Evolutionary conservation across 2,888 invertebrate species (phyloP).

Genomic region (Drosophila acutilabella): DNA sequence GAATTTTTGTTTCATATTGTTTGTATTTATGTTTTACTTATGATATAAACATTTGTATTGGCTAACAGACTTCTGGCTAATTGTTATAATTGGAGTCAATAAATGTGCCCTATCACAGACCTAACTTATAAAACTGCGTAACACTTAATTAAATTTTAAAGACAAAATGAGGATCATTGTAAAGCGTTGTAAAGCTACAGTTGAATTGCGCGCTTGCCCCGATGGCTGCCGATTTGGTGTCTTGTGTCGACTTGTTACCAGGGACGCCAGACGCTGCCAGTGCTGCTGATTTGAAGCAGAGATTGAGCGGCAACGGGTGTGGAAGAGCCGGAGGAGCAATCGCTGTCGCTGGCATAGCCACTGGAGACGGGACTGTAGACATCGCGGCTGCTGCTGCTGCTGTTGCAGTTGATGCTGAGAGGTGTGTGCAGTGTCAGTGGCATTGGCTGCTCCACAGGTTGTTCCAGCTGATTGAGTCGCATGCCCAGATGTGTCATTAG

Average conservation of each 20-base stretch:
- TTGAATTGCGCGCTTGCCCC: conserved; percentile 69
- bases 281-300: conserved; percentile 73
- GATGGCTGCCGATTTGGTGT: conserved; percentile 9
- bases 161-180: conserved; percentile 75
- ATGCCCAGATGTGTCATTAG: conserved; percentile 96
- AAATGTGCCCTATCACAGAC: conserved; percentile 83
- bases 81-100: conserved; percentile 61
- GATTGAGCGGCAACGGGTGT: conserved; percentile 52
- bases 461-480: conserved; percentile 88
- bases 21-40: conserved; percentile 50
- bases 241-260: conserved; percentile 69
- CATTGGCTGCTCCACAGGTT: conserved; percentile 57
- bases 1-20: conserved; percentile 29
- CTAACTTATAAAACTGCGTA: conserved; percentile 69
- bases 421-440: conserved; percentile 62
- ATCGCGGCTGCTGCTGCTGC: conserved; percentile 54
- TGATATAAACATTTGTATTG: conserved; percentile 49
- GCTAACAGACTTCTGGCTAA: conserved; percentile 68
- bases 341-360: conserved; percentile 84
- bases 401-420: conserved; percentile 71
- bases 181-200: conserved; percentile 75
- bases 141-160: conserved; percentile 58
- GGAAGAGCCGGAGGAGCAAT: conserved; percentile 56
- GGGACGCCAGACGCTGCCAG: conserved; percentile 81
- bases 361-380: conserved; percentile 83